Evolutionary conservation across 2,113 vertebrate species (phyloP).

Genomic region (Tautogolabrus adspersus): DNA sequence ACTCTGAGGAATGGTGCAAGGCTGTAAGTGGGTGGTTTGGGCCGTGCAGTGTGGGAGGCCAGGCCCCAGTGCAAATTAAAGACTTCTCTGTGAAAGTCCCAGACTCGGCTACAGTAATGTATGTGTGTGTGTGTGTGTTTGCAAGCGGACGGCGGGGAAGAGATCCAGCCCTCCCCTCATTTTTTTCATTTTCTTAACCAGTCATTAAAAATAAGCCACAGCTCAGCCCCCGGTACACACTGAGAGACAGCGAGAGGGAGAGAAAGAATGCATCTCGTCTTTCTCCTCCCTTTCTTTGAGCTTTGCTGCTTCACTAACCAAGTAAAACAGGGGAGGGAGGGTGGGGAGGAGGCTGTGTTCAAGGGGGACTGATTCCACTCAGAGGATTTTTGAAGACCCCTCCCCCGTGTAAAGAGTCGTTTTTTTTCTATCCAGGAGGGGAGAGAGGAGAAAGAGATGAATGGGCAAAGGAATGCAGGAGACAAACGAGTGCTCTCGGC

Average conservation of each 20-base stretch:
- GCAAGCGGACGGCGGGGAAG: conserved; percentile 37
- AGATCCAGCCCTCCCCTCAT: conserved; percentile 52
- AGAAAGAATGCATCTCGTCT: conserved; percentile 75
- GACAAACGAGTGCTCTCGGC: conserved; percentile 80
- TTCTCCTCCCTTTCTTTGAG: conserved; percentile 72
- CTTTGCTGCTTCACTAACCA: conserved; percentile 83
- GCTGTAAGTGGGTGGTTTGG: conserved; percentile 80
- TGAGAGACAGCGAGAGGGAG: conserved; percentile 66
- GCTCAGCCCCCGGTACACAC: conserved; percentile 65
- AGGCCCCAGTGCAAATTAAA: conserved; percentile 80
- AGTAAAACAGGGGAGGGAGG: conserved; percentile 62
- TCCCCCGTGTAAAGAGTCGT: conserved; percentile 64
- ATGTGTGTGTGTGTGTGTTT: conserved; percentile 22
- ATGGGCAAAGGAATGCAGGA: conserved; percentile 81
- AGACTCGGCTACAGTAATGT: conserved; percentile 70
- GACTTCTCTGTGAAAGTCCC: conserved; percentile 82
- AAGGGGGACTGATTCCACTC: conserved; percentile 66
- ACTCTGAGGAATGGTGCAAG: conserved; percentile 59
- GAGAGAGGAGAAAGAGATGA: conserved; percentile 74
- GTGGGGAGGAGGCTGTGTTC: conserved; percentile 26
- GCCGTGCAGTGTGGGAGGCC: conserved; percentile 80
- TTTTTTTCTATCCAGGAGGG: conserved; percentile 64
- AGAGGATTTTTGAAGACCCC: conserved; percentile 59
- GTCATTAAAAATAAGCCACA: conserved; percentile 82
- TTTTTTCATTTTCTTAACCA: conserved; percentile 58